Percentiles rank a stretch among this genome's conserved stretches.
These are phyloP conservation scores for Myathropa florea DNA, from an alignment of 2,888 invertebrate species.

Conservation along the genomic window DNA sequence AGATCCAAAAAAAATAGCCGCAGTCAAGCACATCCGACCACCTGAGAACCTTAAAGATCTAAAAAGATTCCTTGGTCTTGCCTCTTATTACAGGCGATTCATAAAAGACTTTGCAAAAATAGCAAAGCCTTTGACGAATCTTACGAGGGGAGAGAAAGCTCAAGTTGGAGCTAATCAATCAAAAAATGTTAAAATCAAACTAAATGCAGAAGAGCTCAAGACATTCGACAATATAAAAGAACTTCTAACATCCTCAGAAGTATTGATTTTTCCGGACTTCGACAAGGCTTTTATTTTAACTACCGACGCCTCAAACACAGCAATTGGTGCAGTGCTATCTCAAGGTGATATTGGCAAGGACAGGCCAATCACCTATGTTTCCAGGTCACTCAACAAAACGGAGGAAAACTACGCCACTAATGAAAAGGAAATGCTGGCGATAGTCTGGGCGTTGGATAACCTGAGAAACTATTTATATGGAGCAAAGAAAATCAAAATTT, in stretches of 20 bases:
- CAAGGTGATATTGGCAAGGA: constrained; percentile 14
- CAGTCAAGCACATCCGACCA: neutral
- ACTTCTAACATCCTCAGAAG: constrained; percentile 8
- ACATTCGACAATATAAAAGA: no score
- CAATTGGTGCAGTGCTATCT: constrained; percentile 19
- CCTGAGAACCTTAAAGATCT: constrained; percentile 12
- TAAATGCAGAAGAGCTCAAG: constrained; percentile 54
- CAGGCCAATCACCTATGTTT: constrained; percentile 38
- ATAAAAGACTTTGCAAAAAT: constrained; percentile 40
- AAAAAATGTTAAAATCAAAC: constrained; percentile 27
- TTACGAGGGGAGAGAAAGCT: constrained; percentile 42
- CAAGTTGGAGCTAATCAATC: constrained; percentile 43
- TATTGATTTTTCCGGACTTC: constrained; percentile 16
- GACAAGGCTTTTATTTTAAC: constrained; percentile 13
- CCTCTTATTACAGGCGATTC: constrained; percentile 46
- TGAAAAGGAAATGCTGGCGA: neutral
- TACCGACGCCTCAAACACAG: constrained; percentile 8
- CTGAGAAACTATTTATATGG: constrained; percentile 3
- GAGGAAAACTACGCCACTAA: neutral
- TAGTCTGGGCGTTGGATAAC: constrained; percentile 3
- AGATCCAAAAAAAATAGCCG: constrained; percentile 1
- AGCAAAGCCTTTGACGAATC: constrained; percentile 32
- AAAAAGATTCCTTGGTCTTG: constrained; percentile 20
- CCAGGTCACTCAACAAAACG: constrained; percentile 33
- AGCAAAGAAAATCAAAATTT: neutral